These are phyloP conservation scores for Hyphantria cunea DNA, from an alignment of 1,140 invertebrate genomes.

Conservation along the genomic window DNA sequence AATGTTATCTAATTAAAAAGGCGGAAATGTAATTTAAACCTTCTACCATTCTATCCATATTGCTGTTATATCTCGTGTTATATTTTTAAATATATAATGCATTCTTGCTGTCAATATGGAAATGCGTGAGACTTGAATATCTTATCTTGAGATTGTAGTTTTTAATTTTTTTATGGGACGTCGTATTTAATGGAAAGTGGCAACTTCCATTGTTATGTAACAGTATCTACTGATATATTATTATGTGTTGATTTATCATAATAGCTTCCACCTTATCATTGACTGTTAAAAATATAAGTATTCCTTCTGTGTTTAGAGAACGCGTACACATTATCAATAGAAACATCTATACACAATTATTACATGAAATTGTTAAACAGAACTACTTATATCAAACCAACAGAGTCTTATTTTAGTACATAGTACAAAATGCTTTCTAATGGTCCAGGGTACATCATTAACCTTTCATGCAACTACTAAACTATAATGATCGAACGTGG, in stretches of 20 bases:
- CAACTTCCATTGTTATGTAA: conserved; percentile 12
- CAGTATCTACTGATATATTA: conserved; percentile 5
- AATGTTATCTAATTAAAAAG: conserved; percentile 9
- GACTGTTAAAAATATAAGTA: too few relatives aligned
- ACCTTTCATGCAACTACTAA: background rate
- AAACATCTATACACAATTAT: too few relatives aligned
- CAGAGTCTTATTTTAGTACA: background rate
- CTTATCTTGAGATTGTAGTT: too few relatives aligned
- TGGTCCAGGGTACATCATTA: conserved; percentile 3
- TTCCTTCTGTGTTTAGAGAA: too few relatives aligned
- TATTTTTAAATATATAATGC: conserved; percentile 8
- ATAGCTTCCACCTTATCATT: too few relatives aligned
- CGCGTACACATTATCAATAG: too few relatives aligned
- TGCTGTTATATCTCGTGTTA: conserved; percentile 6
- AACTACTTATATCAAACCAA: too few relatives aligned
- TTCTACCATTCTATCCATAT: conserved; percentile 4
- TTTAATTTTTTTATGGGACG: conserved; percentile 5
- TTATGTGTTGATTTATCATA: conserved; percentile 3
- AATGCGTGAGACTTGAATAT: background rate
- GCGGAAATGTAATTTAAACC: conserved; percentile 21
- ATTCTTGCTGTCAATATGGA: conserved; percentile 8
- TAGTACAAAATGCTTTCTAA: background rate
- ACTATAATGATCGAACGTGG: background rate
- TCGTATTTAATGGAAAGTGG: conserved; percentile 15
- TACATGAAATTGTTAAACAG: too few relatives aligned